phyloP scores from a whole-genome alignment of 2,113 vertebrate genomes.

The Rhizomys pruinosus region DNA sequence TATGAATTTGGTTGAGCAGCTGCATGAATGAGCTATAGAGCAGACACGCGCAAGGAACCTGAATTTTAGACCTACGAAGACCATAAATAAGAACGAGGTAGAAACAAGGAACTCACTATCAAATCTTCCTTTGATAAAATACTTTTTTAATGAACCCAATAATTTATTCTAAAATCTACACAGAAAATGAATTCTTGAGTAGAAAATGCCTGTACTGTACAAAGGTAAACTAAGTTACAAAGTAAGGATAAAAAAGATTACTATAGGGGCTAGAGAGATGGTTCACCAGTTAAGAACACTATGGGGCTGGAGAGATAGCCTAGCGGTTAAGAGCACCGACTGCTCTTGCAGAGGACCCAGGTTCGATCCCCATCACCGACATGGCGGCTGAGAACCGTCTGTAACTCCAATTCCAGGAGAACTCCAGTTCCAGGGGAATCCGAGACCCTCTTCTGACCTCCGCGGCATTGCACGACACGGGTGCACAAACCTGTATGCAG shows the following conservation, averaged over 20 bases:
- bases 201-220: neutral
- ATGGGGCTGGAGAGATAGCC: too few relatives aligned
- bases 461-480: too few relatives aligned
- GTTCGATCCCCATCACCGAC: too few relatives aligned
- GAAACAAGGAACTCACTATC: neutral
- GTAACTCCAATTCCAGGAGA: too few relatives aligned
- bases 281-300: too few relatives aligned
- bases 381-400: too few relatives aligned
- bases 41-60: neutral
- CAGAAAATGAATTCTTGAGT: neutral
- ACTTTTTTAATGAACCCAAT: neutral
- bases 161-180: neutral
- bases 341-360: too few relatives aligned
- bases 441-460: too few relatives aligned
- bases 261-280: neutral
- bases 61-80: neutral
- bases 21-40: neutral
- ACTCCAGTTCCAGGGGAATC: too few relatives aligned
- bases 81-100: neutral
- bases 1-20: neutral
- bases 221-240: neutral
- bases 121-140: slow-evolving; percentile 32
- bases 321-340: too few relatives aligned
- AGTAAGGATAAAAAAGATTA: slow-evolving; percentile 7
- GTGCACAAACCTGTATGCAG: too few relatives aligned